These are phyloP conservation scores for Hemiprocne comata DNA, from an alignment of 2,113 vertebrate genomes.

Conservation along the genomic window DNA sequence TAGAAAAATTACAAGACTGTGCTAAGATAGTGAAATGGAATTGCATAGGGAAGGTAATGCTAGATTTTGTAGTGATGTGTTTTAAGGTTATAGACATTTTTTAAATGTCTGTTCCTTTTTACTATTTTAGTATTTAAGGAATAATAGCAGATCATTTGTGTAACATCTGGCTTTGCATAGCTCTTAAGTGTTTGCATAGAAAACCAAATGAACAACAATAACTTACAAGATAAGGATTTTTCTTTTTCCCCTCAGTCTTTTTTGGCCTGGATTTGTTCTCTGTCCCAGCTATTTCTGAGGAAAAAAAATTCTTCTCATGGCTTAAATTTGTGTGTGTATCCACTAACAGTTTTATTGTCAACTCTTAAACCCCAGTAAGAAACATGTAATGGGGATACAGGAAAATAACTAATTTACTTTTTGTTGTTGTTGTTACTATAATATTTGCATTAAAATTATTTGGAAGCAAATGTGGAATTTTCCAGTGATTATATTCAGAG, in stretches of 20 bases:
- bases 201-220: neutral
- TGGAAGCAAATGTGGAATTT: neutral
- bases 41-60: neutral
- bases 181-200: neutral
- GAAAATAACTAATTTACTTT: neutral
- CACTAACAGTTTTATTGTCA: neutral
- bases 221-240: neutral
- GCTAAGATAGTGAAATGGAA: neutral
- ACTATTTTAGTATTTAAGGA: neutral
- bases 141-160: neutral
- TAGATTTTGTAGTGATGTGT: neutral
- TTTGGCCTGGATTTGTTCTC: neutral
- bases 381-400: neutral
- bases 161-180: neutral
- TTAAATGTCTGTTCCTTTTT: constrained; percentile 3
- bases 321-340: neutral
- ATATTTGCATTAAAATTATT: neutral
- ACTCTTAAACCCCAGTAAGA: neutral
- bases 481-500: neutral
- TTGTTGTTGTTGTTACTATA: neutral
- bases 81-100: neutral
- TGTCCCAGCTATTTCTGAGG: neutral
- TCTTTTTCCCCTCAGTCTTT: neutral
- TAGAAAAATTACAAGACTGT: neutral
- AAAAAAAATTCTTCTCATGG: neutral